phyloP scores from a whole-genome alignment of 1,140 invertebrate species.

The Elymnias hypermnestra region DNA sequence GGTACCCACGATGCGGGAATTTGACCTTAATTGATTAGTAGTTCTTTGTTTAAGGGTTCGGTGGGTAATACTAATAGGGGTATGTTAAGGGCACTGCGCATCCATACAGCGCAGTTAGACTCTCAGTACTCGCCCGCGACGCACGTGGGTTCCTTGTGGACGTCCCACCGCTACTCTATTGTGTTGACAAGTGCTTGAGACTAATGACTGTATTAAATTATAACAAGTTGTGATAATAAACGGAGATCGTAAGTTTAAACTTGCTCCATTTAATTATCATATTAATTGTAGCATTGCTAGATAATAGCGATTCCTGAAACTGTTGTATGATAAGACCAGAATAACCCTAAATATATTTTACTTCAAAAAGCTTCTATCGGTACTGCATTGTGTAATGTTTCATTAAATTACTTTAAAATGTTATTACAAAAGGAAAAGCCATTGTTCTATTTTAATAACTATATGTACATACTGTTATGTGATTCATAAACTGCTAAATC shows the following conservation, averaged over 20 bases:
- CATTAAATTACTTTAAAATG: too few species aligned
- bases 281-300: background rate
- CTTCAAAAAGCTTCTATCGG: too few species aligned
- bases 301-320: background rate
- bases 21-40: conserved; percentile 54
- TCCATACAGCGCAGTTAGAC: conserved; percentile 54
- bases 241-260: conserved; percentile 22
- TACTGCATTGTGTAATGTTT: too few species aligned
- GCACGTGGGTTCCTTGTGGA: conserved; percentile 52
- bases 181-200: conserved; percentile 53
- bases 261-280: conserved; percentile 2
- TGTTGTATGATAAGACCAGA: too few species aligned
- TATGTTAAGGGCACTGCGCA: conserved; percentile 58
- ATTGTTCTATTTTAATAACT: too few species aligned
- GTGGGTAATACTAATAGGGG: conserved; percentile 56
- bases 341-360: too few species aligned
- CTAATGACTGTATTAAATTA: conserved; percentile 38
- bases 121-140: conserved; percentile 47
- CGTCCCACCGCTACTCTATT: conserved; percentile 50
- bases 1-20: conserved; percentile 14
- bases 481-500: too few species aligned
- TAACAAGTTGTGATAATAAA: conserved; percentile 18
- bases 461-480: too few species aligned
- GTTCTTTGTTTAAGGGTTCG: conserved; percentile 62
- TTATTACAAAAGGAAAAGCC: too few species aligned